Conservation (phyloP, 2,113 vertebrate genomes). For the Sinocyclocheilus anshuiensis region DNA sequence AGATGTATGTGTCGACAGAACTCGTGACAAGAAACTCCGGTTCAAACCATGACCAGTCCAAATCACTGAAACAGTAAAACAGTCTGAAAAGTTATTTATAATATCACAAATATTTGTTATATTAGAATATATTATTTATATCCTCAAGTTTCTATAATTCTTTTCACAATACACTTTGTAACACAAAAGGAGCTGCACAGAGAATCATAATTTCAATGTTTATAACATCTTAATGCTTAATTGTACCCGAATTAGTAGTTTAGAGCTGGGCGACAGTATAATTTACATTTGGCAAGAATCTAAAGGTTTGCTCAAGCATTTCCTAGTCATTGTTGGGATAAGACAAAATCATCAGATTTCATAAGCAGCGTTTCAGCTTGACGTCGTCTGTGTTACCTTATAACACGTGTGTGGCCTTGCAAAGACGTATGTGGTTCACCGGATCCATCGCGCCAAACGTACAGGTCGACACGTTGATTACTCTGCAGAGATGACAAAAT, state of each 20-base stretch:
- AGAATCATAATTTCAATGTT: background rate
- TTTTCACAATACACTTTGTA: background rate
- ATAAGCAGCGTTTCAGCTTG: background rate
- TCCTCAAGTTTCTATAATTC: no score
- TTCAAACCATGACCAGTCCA: conserved; percentile 98
- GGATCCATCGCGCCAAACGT: conserved; percentile 89
- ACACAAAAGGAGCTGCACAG: background rate
- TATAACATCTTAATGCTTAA: background rate
- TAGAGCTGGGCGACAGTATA: background rate
- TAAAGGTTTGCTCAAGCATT: background rate
- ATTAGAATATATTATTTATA: background rate
- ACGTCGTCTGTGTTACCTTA: conserved; percentile 79
- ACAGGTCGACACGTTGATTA: conserved; percentile 95
- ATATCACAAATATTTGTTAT: background rate
- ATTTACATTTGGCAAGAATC: background rate
- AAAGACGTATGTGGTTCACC: conserved; percentile 89
- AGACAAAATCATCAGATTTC: background rate
- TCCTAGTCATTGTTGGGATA: background rate
- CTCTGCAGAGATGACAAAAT: conserved; percentile 71
- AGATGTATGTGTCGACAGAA: conserved; percentile 98
- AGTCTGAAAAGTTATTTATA: background rate
- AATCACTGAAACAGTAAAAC: conserved; percentile 77
- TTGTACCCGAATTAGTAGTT: background rate
- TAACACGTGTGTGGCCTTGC: conserved; percentile 95
- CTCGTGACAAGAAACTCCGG: conserved; percentile 93